Percentiles rank a stretch among this genome's conserved stretches.
phyloP scores from a whole-genome alignment of 35 echinoderm and acorn worm species.

The Lytechinus pictus region DNA sequence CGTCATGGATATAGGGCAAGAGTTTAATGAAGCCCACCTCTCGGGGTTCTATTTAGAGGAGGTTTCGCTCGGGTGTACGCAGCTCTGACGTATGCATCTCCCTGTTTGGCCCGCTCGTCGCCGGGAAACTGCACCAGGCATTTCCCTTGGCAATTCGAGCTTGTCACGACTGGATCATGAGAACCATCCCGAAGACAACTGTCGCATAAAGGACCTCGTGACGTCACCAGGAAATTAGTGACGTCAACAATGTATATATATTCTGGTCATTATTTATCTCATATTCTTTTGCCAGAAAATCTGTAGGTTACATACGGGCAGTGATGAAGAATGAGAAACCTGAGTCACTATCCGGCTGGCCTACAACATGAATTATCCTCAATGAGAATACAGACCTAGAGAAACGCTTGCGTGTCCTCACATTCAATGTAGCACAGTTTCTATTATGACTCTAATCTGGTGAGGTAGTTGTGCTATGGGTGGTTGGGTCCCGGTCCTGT shows the following conservation, averaged over 20 bases:
- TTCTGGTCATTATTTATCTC: conserved; percentile 2
- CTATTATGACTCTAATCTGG: background rate
- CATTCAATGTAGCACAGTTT: background rate
- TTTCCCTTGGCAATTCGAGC: background rate
- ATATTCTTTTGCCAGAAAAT: background rate
- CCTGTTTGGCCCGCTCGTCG: background rate
- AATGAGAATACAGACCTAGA: background rate
- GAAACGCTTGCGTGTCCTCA: background rate
- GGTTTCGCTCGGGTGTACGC: background rate
- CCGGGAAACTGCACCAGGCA: background rate
- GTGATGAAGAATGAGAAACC: background rate
- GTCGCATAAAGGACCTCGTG: background rate
- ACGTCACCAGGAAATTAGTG: background rate
- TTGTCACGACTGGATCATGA: background rate
- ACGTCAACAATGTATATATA: background rate
- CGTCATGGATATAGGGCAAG: background rate
- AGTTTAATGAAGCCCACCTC: background rate
- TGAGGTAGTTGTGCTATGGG: background rate
- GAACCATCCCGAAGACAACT: background rate
- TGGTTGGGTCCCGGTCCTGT: background rate
- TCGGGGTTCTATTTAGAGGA: background rate
- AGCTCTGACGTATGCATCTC: background rate
- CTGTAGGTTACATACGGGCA: background rate
- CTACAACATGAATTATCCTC: background rate
- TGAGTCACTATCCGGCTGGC: background rate